Evolutionary conservation across 1,140 invertebrate genomes (phyloP).

Genomic region (Araneus ventricosus): DNA sequence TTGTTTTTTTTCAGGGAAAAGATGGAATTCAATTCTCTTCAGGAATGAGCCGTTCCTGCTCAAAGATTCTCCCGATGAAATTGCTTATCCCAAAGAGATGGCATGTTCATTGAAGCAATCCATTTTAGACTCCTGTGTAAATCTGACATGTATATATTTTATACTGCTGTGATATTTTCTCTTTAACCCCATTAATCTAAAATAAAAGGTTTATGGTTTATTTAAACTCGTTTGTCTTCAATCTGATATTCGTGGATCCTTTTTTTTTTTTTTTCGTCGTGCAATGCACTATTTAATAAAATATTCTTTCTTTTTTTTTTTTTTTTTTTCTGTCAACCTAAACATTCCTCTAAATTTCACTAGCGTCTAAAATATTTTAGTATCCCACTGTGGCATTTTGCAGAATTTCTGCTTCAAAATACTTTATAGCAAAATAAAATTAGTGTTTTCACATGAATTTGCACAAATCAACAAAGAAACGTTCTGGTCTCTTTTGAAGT

Average conservation of each 20-base stretch:
- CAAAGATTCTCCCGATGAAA: background rate
- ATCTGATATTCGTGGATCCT: no score
- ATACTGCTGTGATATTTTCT: constrained; percentile 15
- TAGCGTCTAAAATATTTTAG: no score
- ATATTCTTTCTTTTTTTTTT: no score
- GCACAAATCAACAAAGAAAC: no score
- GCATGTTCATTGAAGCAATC: background rate
- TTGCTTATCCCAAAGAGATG: background rate
- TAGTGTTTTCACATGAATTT: no score
- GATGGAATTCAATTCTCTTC: background rate
- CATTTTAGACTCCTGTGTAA: background rate
- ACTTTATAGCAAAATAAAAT: no score
- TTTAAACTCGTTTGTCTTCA: background rate
- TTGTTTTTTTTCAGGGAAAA: no score
- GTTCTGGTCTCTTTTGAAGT: no score
- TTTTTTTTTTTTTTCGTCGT: background rate
- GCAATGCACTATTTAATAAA: background rate
- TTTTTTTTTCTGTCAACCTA: background rate
- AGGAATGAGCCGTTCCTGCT: background rate
- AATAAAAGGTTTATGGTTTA: constrained; percentile 6
- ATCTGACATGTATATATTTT: constrained; percentile 13
- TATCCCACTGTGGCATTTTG: no score
- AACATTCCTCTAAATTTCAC: no score
- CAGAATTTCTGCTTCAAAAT: no score
- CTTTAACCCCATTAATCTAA: constrained; percentile 14